Evolutionary conservation across 2,797 vertebrate species (phyloP), one percentile per base, ranked within the genome.

Genomic region (Prunella strophiata): DNA sequence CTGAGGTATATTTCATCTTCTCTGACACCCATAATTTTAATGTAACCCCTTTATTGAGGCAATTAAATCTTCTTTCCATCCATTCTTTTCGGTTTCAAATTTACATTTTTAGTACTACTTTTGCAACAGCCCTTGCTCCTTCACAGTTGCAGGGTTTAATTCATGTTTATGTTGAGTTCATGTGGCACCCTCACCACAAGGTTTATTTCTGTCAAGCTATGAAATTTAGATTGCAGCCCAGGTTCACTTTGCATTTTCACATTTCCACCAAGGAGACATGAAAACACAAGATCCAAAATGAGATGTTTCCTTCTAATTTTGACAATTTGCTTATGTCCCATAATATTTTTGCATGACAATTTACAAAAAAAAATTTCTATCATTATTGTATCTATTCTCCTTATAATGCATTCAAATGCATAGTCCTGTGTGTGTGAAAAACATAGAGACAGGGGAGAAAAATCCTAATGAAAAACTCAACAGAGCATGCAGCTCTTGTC

Each of bases 111-210:
- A 94, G 65, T 36, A 66, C 72, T 66, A 63, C 40, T 84, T 89
- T 93, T 93, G 48, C 82, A 90, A 74, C 30, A 63, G 54, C 74
- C 65, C 87, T 76, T 27, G 18, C 50, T 94, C 61, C 66, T 78
- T 81, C 85, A 45, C 73, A 83, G 75, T 90, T 79, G 47, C 66
- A 59, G 71, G 59, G 40, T 78, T 96, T 96, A 94, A 95, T 94
- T 96, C 90, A 93, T 93, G 93, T 93, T 94, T 93, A 90, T 73
- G 78, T 83, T 94, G 90, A 85, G 72, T 78, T 94, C 82, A 81
- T 47, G 63, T 63, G 62, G 58, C 88, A 62, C 77, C 45, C 59
- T 89, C 68, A 74, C 45, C 88, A 91, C 79, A 59, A n/a, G 82
- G 84, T 72, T 94, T 87, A 93, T 51, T 94, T 77, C 67, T 70